These are phyloP conservation scores for Chloromyia formosa DNA, from an alignment of 2,888 invertebrate species.

Conservation along the genomic window DNA sequence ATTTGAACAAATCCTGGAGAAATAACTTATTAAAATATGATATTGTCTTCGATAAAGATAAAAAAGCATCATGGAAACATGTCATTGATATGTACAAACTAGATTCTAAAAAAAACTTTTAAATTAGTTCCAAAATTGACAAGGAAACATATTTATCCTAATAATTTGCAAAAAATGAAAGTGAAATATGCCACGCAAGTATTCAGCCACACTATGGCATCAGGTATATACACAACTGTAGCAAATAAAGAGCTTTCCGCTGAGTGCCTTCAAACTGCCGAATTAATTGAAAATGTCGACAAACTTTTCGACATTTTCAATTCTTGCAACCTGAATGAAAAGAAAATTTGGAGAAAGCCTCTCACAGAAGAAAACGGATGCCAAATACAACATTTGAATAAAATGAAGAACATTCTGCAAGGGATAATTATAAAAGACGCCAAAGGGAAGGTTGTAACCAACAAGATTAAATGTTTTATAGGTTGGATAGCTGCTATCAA, in stretches of 20 bases:
- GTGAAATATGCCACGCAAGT: neutral
- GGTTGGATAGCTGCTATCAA: too few relatives aligned
- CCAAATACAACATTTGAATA: too few relatives aligned
- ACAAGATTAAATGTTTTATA: too few relatives aligned
- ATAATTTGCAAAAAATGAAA: neutral
- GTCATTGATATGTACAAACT: neutral
- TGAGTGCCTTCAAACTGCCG: neutral
- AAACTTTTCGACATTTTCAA: neutral
- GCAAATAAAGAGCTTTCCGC: neutral
- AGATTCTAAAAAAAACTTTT: neutral
- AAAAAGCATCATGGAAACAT: neutral
- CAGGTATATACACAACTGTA: neutral
- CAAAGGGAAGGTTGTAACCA: too few relatives aligned
- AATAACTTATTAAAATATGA: neutral
- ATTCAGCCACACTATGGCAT: neutral
- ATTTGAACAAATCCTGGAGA: neutral
- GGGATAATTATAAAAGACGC: too few relatives aligned
- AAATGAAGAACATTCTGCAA: too few relatives aligned
- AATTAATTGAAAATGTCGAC: neutral
- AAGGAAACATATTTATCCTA: neutral
- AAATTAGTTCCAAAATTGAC: neutral
- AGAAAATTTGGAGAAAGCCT: too few relatives aligned
- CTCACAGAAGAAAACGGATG: too few relatives aligned
- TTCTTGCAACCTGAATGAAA: too few relatives aligned
- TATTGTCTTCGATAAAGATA: neutral